Evolutionary conservation across 2,113 vertebrate genomes (phyloP).

Genomic region (Neodontobutis hainanensis): DNA sequence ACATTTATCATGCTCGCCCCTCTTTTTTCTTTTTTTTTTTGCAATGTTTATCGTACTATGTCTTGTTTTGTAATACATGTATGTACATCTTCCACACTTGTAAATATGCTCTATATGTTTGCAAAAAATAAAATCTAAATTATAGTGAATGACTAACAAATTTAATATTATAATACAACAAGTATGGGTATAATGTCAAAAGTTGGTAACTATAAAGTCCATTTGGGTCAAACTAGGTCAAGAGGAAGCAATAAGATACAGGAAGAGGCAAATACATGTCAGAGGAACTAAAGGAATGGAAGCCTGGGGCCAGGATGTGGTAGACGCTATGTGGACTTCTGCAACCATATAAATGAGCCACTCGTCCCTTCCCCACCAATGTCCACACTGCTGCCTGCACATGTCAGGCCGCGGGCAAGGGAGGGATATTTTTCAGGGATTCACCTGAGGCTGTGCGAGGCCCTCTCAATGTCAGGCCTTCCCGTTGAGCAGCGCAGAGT

Average conservation of each 20-base stretch:
- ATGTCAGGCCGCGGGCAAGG: not conserved
- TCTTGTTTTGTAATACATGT: no score
- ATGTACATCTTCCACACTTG: no score
- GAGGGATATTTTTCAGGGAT: constrained; percentile 8
- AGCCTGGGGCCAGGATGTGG: constrained; percentile 47
- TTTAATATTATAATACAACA: not conserved
- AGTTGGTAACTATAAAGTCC: not conserved
- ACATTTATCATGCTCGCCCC: no score
- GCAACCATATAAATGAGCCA: constrained; percentile 52
- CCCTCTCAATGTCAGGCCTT: constrained; percentile 28
- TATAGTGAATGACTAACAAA: constrained; percentile 40
- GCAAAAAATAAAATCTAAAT: no score
- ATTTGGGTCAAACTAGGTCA: not conserved
- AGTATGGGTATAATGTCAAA: not conserved
- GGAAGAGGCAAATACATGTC: constrained; percentile 20
- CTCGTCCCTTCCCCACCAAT: constrained; percentile 45
- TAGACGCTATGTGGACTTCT: constrained; percentile 48
- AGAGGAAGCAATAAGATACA: not conserved
- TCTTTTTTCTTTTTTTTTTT: constrained; percentile 4
- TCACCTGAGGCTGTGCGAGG: constrained; percentile 29
- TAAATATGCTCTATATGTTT: no score
- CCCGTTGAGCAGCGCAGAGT: constrained; percentile 31
- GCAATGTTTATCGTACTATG: constrained; percentile 11
- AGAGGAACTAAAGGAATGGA: constrained; percentile 15
- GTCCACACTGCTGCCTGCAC: constrained; percentile 23